Evolutionary conservation across 2,113 vertebrate species (phyloP), one percentile per base, ranked within the genome.

Genomic region (Cettia cetti): DNA sequence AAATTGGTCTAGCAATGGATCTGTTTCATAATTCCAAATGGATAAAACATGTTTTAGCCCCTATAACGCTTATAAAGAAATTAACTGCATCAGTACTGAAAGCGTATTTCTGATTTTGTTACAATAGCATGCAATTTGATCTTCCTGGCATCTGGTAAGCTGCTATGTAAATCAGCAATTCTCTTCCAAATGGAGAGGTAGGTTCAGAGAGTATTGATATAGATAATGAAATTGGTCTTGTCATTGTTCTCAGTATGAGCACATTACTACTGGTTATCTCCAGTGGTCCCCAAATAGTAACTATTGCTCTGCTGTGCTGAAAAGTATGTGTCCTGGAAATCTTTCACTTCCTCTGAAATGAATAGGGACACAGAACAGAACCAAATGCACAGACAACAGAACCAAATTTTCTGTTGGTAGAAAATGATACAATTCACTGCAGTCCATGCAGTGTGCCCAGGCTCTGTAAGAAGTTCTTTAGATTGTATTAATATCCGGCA

Each of bases 141-240:
- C 92, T 60, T 93, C 21, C 40, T 68, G 71, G 56, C 64, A 88
- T 92, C 82, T 94, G 84, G 59, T 77, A 82, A 93, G 52, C 69
- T 84, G 63, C 93, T 89, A 24, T 44, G n/a, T 82, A 95, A 93
- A 90, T 75, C 85, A 71, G 74, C 86, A 89, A 9, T 88, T 95
- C 60, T 65, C 30, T 86, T 92, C 65, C 88, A 91, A 94, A 76
- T 78, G 88, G 74, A 86, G 63, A 69, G 59, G 61, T 40, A 47
- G 20, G 2, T 80, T 91, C 82, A 86, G 84, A 91, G 31, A 31
- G 27, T 64, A 33, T 39, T 16, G 27, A 30, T 78, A 75, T 18
- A 26, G 60, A 16, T 83, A 57, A 70, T 27, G 24, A 78, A 91
- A 72, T 69, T 66, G 64, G 71, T 69, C 72, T 57, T 87, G 60